Conservation (phyloP, 2,888 invertebrate species). For the Acronicta psi region DNA sequence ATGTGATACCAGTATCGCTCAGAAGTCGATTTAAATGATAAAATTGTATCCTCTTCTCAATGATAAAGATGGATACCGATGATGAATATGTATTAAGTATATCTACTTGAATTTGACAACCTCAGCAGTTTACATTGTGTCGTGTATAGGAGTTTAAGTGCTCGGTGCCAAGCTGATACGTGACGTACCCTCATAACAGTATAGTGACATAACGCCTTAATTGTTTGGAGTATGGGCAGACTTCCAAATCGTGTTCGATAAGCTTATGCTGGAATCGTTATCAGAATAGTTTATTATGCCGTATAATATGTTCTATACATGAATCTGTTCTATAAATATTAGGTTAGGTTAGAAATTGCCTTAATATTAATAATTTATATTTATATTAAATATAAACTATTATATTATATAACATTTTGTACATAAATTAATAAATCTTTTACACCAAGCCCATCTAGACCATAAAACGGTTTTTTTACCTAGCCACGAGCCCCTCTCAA, state of each 20-base stretch:
- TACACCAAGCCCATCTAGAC: too few relatives aligned
- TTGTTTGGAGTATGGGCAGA: conserved; percentile 1
- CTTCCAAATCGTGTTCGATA: background rate
- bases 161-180: background rate
- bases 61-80: background rate
- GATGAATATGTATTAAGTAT: conserved; percentile 1
- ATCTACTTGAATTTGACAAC: background rate
- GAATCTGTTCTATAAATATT: too few relatives aligned
- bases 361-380: too few relatives aligned
- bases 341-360: too few relatives aligned
- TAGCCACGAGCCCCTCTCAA: too few relatives aligned
- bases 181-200: background rate
- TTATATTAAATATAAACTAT: too few relatives aligned
- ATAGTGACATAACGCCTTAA: background rate
- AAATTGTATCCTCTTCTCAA: too few relatives aligned
- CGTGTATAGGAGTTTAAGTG: background rate
- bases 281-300: background rate
- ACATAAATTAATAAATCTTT: too few relatives aligned
- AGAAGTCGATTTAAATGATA: too few relatives aligned
- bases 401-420: too few relatives aligned
- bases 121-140: background rate
- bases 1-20: too few relatives aligned
- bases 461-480: too few relatives aligned
- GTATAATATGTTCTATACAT: background rate
- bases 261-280: background rate